Base-by-base conservation (phyloP, 2,888 invertebrate genomes). In the Nymphalis polychloros region DNA sequence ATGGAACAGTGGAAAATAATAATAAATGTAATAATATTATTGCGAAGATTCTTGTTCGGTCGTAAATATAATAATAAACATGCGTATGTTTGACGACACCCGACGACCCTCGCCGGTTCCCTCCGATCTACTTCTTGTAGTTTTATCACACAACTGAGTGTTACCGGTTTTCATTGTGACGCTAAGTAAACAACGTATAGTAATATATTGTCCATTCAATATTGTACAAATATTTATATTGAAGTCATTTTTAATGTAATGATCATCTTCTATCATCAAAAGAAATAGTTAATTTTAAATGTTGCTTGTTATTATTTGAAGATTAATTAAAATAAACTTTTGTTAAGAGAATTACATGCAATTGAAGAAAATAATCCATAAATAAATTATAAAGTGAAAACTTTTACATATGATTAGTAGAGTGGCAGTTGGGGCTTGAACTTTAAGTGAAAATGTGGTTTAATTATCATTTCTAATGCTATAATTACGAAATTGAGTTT, bases 1-100 rank as follows among this genome's bases (percentile, higher is more conserved):
- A 86, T 84, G 82, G 84, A 82, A 86, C 85, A 86, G 86, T 86
- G 81, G 85, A 87, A 87, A 86, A 89, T 88, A 88, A 89, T 87
- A 88, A 87, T 86, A 88, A 85, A 81, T 80, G 79, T 81, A 80
- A 82, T 83, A 86, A 85, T 81, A 80, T 81, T 81, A 79, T 79
- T 77, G 81, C 81, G 77, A 81, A 41, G 41, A 74, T 81, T 78
- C 80, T 82, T 81, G 80, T 77, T 77, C 71, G 72, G 68, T 80
- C 83, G 80, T 82, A 81, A 81, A 82, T 83, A 81, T 79, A 81
- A 83, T 77, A 79, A 81, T 81, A 77, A 76, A 76, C 73, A 75
- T 75, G 74, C 73, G 77, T 65, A 47, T 63, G 68, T 73, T 67
- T 69, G 72, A 69, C 65, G 65, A 67, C 67, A 48, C 62, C 23